Percentiles rank a stretch among this genome's conserved stretches.
Evolutionary conservation across 2,888 invertebrate genomes (phyloP).

Genomic region (Orthonychiurus folsomi): DNA sequence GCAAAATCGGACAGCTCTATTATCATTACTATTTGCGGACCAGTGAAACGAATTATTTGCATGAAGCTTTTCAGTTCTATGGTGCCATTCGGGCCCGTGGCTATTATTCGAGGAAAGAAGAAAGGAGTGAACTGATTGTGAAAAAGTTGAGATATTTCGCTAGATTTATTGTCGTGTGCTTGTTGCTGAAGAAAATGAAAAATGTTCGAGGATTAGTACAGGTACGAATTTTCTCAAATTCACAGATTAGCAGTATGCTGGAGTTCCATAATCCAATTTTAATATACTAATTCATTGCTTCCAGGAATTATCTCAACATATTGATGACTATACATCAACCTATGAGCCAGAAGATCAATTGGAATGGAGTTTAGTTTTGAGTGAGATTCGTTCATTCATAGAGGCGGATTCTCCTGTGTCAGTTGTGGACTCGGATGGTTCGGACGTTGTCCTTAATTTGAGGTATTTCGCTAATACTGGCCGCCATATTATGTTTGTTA

Average conservation of each 20-base stretch:
- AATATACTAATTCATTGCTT: too few relatives aligned
- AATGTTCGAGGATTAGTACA: conserved; percentile 80
- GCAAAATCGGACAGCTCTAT: conserved; percentile 95
- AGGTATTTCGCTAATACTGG: too few relatives aligned
- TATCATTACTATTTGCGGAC: conserved; percentile 96
- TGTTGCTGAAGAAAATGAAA: conserved; percentile 85
- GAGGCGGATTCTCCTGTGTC: conserved; percentile 83
- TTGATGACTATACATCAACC: conserved; percentile 86
- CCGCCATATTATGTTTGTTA: too few relatives aligned
- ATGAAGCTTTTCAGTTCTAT: conserved; percentile 94
- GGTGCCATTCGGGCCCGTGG: conserved; percentile 66
- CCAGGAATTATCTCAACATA: conserved; percentile 81
- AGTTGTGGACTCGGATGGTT: conserved; percentile 56
- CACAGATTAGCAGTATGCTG: not conserved
- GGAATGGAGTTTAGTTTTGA: conserved; percentile 89
- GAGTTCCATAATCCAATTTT: not conserved
- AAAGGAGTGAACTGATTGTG: conserved; percentile 73
- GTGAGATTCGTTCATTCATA: conserved; percentile 89
- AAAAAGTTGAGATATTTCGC: conserved; percentile 91
- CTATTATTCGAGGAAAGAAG: conserved; percentile 20
- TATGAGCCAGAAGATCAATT: conserved; percentile 95
- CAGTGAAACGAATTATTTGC: conserved; percentile 90
- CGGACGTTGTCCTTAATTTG: not conserved
- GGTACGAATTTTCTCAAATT: conserved; percentile 44
- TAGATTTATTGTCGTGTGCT: conserved; percentile 89